phyloP scores from a whole-genome alignment of 2,888 invertebrate genomes.

The Mystacides longicornis region DNA sequence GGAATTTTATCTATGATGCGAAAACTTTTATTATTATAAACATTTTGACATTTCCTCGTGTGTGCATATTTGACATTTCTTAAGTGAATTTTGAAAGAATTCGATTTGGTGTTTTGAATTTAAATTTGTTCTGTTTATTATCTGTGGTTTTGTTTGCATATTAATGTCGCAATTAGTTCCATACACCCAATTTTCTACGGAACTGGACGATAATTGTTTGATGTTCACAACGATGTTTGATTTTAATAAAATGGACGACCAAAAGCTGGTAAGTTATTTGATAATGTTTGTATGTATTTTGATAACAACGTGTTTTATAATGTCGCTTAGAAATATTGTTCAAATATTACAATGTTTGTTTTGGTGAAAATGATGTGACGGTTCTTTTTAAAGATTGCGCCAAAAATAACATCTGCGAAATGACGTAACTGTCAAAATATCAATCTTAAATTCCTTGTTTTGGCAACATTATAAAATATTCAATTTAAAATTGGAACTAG shows the following conservation, averaged over 20 bases:
- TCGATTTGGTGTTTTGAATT: background rate
- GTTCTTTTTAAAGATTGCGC: too few relatives aligned
- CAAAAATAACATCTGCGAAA: too few relatives aligned
- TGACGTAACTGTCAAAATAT: too few relatives aligned
- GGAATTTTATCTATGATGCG: background rate
- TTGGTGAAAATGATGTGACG: too few relatives aligned
- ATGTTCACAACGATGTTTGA: slow-evolving; percentile 52
- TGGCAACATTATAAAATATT: too few relatives aligned
- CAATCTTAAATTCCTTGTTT: too few relatives aligned
- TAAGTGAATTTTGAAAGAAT: background rate
- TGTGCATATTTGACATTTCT: background rate
- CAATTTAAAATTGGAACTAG: too few relatives aligned
- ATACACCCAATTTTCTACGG: slow-evolving; percentile 42
- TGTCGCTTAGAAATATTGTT: too few relatives aligned
- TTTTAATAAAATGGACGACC: slow-evolving; percentile 45
- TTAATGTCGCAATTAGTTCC: slow-evolving; percentile 60
- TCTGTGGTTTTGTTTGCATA: too few relatives aligned
- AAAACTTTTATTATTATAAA: background rate
- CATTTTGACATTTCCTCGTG: background rate
- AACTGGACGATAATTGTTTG: slow-evolving; percentile 46
- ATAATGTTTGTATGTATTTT: background rate
- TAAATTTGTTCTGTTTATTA: too few relatives aligned
- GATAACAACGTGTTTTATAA: too few relatives aligned
- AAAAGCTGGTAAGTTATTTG: slow-evolving; percentile 34
- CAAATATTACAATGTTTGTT: too few relatives aligned